These are phyloP conservation scores for Poeciliopsis gracilis DNA, from an alignment of 2,797 vertebrate genomes.

Conservation along the genomic window DNA sequence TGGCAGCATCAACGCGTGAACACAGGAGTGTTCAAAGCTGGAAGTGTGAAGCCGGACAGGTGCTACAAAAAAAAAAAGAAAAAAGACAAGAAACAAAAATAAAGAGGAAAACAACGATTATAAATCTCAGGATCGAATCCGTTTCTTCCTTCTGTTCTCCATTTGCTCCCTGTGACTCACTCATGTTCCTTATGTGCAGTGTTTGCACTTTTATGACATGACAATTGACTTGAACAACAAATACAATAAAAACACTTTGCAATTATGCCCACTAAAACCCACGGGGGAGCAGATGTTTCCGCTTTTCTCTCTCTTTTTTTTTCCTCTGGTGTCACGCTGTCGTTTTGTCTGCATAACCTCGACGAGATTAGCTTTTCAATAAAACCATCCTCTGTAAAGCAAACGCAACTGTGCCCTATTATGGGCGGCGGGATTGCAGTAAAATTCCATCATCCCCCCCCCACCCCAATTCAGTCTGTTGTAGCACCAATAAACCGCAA, in stretches of 20 bases:
- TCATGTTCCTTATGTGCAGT: slow-evolving; percentile 42
- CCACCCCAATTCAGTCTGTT: slow-evolving; percentile 32
- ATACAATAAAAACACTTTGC: slow-evolving; percentile 55
- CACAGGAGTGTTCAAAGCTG: neutral
- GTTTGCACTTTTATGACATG: slow-evolving; percentile 63
- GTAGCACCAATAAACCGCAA: slow-evolving; percentile 42
- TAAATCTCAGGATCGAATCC: neutral
- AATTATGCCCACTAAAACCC: slow-evolving; percentile 54
- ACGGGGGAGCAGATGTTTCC: slow-evolving; percentile 51
- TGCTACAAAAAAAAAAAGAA: neutral
- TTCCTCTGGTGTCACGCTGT: slow-evolving; percentile 43
- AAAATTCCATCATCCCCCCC: slow-evolving; percentile 45
- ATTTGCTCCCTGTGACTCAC: slow-evolving; percentile 9
- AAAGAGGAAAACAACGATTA: neutral
- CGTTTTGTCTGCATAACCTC: slow-evolving; percentile 57
- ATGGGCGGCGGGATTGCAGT: slow-evolving; percentile 31
- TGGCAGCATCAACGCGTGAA: neutral
- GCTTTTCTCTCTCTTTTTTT: neutral
- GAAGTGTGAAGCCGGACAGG: neutral
- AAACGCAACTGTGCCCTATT: slow-evolving; percentile 31
- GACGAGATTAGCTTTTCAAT: slow-evolving; percentile 50
- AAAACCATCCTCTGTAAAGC: slow-evolving; percentile 51
- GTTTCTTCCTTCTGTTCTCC: neutral
- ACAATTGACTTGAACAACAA: slow-evolving; percentile 65
- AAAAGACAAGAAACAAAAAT: neutral